Conservation (phyloP, 2,888 invertebrate genomes). For the Agrypnus murinus region DNA sequence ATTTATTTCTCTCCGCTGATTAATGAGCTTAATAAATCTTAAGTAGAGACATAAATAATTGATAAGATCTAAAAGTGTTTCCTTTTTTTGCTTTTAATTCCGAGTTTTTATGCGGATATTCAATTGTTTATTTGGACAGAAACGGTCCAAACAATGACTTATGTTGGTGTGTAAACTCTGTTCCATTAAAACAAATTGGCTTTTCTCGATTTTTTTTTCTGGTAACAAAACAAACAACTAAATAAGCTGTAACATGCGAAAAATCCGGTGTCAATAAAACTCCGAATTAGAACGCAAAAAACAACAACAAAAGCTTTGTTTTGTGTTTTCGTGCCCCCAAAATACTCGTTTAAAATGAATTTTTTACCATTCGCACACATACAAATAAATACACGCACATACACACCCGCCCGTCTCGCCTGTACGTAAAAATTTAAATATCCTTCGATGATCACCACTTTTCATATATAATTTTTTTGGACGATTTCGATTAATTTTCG, state of each 20-base stretch:
- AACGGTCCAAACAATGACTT: too few relatives aligned
- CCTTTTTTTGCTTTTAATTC: not conserved
- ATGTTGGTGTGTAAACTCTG: too few relatives aligned
- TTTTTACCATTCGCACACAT: not conserved
- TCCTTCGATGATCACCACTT: not conserved
- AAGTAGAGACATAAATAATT: slow-evolving; percentile 5
- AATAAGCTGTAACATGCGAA: slow-evolving; percentile 6
- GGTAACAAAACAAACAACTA: slow-evolving; percentile 17
- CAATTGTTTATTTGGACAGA: too few relatives aligned
- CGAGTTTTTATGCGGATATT: too few relatives aligned
- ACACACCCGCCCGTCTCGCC: not conserved
- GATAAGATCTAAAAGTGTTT: slow-evolving; percentile 4
- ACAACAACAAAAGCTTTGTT: slow-evolving; percentile 6
- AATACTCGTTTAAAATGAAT: not conserved
- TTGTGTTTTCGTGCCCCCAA: not conserved
- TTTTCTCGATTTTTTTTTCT: not conserved
- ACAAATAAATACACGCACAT: too few relatives aligned
- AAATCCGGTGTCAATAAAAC: slow-evolving; percentile 12
- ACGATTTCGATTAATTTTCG: slow-evolving; percentile 17
- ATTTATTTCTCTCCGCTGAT: slow-evolving; percentile 4
- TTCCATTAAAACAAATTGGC: slow-evolving; percentile 3
- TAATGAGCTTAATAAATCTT: not conserved
- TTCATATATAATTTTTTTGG: not conserved
- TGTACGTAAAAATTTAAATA: slow-evolving; percentile 10
- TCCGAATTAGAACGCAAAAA: not conserved